phyloP scores from a whole-genome alignment of 2,888 invertebrate species.

The Idaea biselata region DNA sequence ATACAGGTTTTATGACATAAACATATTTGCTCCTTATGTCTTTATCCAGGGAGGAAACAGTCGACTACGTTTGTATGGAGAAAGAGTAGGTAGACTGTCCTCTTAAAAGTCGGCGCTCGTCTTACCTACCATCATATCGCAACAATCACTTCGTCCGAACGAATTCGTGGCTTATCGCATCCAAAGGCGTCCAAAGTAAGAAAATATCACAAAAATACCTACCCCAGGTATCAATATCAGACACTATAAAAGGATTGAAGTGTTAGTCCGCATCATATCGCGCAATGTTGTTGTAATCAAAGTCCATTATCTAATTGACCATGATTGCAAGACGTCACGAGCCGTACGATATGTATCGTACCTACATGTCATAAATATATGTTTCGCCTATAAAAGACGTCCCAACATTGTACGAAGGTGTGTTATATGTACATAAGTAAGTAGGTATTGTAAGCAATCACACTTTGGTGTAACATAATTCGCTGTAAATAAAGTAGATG shows the following conservation, averaged over 20 bases:
- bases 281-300: constrained; percentile 41
- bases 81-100: no score
- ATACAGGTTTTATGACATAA: no score
- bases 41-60: no score
- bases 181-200: no score
- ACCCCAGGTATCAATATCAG: neutral
- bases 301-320: constrained; percentile 48
- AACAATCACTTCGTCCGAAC: no score
- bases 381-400: neutral
- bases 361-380: constrained; percentile 12
- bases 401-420: neutral
- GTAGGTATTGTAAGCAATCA: neutral
- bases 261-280: constrained; percentile 16
- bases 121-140: no score
- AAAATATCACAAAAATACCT: neutral
- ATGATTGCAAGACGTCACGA: constrained; percentile 19
- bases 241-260: neutral
- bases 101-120: no score
- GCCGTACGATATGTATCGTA: constrained; percentile 7
- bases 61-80: no score
- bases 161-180: no score
- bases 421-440: neutral
- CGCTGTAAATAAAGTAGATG: neutral
- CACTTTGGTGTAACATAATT: neutral
- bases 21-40: no score